Percentiles rank a stretch among this genome's conserved stretches.
These are phyloP conservation scores for Brenthis ino DNA, from an alignment of 2,888 invertebrate genomes.

Conservation along the genomic window DNA sequence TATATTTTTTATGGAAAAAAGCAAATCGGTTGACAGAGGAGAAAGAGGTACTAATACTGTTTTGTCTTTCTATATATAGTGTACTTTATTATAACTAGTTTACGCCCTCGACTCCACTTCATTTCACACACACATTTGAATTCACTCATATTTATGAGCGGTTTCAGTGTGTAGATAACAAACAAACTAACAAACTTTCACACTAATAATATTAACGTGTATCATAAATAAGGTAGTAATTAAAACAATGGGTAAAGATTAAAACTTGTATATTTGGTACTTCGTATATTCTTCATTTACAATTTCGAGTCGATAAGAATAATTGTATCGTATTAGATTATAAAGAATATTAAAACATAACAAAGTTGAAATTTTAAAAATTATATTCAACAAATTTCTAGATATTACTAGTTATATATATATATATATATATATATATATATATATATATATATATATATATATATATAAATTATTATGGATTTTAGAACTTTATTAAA, in stretches of 20 bases:
- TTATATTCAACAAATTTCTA: constrained; percentile 73
- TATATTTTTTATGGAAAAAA: too few relatives aligned
- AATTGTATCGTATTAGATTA: constrained; percentile 67
- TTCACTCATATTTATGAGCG: too few relatives aligned
- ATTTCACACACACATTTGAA: too few relatives aligned
- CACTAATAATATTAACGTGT: neutral
- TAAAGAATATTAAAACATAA: constrained; percentile 74
- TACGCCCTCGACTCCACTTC: too few relatives aligned
- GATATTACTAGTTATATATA: constrained; percentile 55
- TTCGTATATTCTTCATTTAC: constrained; percentile 81
- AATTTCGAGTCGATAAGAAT: constrained; percentile 77
- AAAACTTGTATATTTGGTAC: constrained; percentile 83
- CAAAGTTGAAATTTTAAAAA: constrained; percentile 59
- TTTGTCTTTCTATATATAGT: too few relatives aligned
- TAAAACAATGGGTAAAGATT: constrained; percentile 68
- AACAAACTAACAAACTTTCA: neutral
- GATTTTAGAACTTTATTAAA: constrained; percentile 78
- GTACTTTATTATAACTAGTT: too few relatives aligned
- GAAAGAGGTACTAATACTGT: too few relatives aligned
- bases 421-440: too few relatives aligned
- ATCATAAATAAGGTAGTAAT: constrained; percentile 21
- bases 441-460: too few relatives aligned
- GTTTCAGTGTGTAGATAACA: neutral
- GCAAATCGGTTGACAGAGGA: too few relatives aligned
- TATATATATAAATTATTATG: constrained; percentile 60